Evolutionary conservation across 2,797 vertebrate species (phyloP).

Genomic region (Tangara arthus): DNA sequence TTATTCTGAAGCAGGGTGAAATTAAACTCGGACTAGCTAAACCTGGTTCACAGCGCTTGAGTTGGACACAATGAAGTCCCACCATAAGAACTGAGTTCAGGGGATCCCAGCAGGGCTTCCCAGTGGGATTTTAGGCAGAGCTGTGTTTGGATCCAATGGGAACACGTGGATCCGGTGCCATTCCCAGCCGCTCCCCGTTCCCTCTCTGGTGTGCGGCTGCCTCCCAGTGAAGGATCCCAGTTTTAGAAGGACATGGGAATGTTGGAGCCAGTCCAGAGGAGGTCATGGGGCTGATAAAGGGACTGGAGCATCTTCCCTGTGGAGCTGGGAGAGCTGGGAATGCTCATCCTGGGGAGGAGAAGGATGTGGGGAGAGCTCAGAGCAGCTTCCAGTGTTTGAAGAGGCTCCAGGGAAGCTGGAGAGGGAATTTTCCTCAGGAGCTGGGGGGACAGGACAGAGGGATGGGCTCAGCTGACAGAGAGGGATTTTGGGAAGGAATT

Average conservation of each 20-base stretch:
- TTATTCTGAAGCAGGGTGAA: background rate
- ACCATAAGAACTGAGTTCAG: background rate
- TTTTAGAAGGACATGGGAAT: background rate
- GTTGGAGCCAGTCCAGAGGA: background rate
- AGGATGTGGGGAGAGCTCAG: background rate
- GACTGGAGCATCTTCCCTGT: background rate
- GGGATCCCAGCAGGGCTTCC: background rate
- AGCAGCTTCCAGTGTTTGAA: rapidly evolving
- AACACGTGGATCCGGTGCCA: background rate
- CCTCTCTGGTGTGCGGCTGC: background rate
- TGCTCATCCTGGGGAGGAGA: background rate
- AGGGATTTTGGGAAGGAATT: background rate
- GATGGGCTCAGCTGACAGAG: background rate
- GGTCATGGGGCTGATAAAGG: background rate
- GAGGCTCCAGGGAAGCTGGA: background rate
- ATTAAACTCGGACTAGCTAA: background rate
- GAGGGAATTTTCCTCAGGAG: background rate
- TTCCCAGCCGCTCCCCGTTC: background rate
- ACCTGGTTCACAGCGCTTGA: background rate
- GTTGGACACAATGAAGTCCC: background rate
- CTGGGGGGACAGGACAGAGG: too few relatives aligned
- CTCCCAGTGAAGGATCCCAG: background rate
- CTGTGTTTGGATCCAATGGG: background rate
- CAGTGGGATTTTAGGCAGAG: background rate
- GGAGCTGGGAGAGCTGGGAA: background rate